A percentile compares a stretch with the other conserved stretches of the same genome.
phyloP scores from a whole-genome alignment of 2,888 invertebrate species.

The Crematogaster levior region DNA sequence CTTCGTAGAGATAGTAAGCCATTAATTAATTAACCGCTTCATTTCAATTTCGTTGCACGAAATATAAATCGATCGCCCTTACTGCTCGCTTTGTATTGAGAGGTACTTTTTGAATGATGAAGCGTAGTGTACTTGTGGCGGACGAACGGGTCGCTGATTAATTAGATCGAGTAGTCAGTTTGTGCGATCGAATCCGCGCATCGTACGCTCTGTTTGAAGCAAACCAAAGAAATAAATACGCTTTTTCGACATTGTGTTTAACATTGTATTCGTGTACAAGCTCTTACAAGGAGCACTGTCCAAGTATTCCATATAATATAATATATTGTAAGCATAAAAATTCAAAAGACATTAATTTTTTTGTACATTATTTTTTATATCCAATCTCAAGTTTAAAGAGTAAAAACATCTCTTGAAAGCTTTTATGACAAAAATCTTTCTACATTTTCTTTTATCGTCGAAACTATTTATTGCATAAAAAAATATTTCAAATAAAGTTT shows the following conservation, averaged over 20 bases:
- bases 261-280: background rate
- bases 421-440: background rate
- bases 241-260: constrained; percentile 9
- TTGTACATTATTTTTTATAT: background rate
- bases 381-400: background rate
- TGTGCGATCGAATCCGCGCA: constrained; percentile 65
- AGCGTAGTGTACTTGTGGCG: constrained; percentile 65
- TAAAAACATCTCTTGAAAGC: background rate
- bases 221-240: constrained; percentile 59
- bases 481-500: background rate
- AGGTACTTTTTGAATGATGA: constrained; percentile 74
- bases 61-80: constrained; percentile 58
- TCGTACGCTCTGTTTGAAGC: constrained; percentile 55
- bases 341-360: background rate
- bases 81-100: constrained; percentile 72
- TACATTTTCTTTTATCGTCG: too few species aligned
- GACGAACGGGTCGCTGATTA: constrained; percentile 79
- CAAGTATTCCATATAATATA: background rate
- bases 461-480: background rate
- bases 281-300: too few species aligned
- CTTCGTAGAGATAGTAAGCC: background rate
- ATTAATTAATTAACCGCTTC: constrained; percentile 42
- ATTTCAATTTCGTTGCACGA: constrained; percentile 43
- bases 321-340: background rate
- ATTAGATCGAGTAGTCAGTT: constrained; percentile 79